Evolutionary conservation across 2,113 vertebrate genomes (phyloP), one percentile per base, ranked within the genome.

Genomic region (Sporophila hypoxantha): DNA sequence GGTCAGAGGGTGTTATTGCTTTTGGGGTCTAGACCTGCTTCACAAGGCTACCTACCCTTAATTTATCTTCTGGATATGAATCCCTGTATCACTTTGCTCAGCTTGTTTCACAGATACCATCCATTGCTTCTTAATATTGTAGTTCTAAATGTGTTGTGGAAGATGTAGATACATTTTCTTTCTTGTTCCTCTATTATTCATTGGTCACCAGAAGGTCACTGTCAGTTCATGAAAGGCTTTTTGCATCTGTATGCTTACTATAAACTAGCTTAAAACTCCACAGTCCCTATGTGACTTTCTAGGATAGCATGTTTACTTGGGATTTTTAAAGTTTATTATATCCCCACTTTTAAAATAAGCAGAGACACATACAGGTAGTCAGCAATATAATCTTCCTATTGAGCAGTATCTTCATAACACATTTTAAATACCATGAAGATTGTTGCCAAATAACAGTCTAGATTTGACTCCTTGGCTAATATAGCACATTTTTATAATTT

Each of bases 1-100:
- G 9, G 21, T 39, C 42, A 75, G 8, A 46, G 3, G 3, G 0
- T 15, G 2, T 49, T 70, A 70, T 3, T 0, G 0, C 1, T 53
- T 84, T 44, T 57, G 32, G 30, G 25, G 4, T 53, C 42, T 61
- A 66, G 41, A 78, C 4, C 7, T 74, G 16, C 5, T 77, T 42
- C 61, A 56, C 26, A 52, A 60, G 10, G 17, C 17, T 55, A 19
- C 3, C 2, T 5, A 37, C 5, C 5, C 11, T 50, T 53, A 30
- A 18, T 5, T 46, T 67, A 9, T 53, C 17, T 50, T 34, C 30
- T 69, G 46, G 6, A 10, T 55, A 25, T 16, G 25, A 60, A 68
- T 30, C 10, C 29, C 14, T 41, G 8, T 36, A 52, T n/a, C 1
- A 1, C 27, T 67, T 82, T 67, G 6, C 19, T 82, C 32, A 39